Base-by-base conservation (phyloP, 2,797 vertebrate genomes). In the Silurus aristotelis region DNA sequence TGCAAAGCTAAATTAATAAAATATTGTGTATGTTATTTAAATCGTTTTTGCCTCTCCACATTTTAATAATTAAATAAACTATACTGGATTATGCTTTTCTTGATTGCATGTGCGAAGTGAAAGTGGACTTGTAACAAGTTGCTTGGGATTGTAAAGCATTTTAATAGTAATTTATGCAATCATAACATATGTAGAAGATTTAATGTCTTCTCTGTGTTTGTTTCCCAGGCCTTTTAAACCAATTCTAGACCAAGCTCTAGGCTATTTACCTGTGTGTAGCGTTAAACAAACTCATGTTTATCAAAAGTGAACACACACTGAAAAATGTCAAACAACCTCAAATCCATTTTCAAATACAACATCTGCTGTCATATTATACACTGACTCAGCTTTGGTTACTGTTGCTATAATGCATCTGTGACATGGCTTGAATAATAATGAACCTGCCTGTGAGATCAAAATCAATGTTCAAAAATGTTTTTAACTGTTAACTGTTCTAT, bases 131-230 rank as follows among this genome's bases (percentile, higher is more conserved):
- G 46, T 56, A 17, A 17, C n/a, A 6, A 27, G n/a, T 8, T 19
- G 17, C 17, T 38, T 60, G 7, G 15, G 25, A 15, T 13, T 77
- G 56, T 60, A 38, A 31, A 38, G 56, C 25, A 60, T 61, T 17
- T 38, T 38, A 38, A 38, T 43, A 61, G 38, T 78, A 38, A 78
- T 61, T 78, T 78, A 78, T 58, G 14, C 73, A 56, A 56, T 76
- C 56, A 17, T 2, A 56, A 56, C 14, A 58, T 15, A 55, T 55
- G 25, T 31, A 4, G 25, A n/a, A 58, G 52, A 3, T 58, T 76
- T 31, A 77, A 20, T 31, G 25, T 58, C 17, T 77, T 31, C 14
- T 56, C 52, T 58, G 55, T 27, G 43, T 60, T 43, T 3, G 55
- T 78, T 60, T 78, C 27, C 27, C 19, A 43, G 55, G 56, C 60